Percentiles rank a stretch among this genome's conserved stretches.
Conservation (phyloP, 2,113 vertebrate species). For the Hypanus sabinus region DNA sequence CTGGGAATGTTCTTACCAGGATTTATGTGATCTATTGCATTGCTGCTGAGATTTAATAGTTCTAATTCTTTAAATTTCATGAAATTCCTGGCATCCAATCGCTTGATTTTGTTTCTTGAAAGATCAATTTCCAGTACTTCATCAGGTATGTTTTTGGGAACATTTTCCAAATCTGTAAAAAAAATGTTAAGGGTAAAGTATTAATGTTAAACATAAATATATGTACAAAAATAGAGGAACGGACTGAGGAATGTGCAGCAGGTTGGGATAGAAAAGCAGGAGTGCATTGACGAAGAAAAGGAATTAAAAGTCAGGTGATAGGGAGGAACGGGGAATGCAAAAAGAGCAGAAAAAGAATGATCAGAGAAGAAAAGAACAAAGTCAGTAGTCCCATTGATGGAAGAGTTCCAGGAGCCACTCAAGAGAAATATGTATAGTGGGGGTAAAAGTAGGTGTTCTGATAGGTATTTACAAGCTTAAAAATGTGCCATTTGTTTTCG, state of each 20-base stretch:
- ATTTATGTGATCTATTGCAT: slow-evolving; percentile 73
- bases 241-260: not conserved
- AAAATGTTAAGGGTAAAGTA: not conserved
- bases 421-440: not conserved
- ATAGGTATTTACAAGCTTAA: not conserved
- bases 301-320: not conserved
- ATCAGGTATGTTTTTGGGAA: slow-evolving; percentile 77
- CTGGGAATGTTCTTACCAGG: slow-evolving; percentile 62
- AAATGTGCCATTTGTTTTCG: no score
- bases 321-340: not conserved
- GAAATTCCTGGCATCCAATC: slow-evolving; percentile 78
- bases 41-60: slow-evolving; percentile 82
- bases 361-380: not conserved
- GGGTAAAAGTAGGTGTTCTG: not conserved
- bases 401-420: not conserved
- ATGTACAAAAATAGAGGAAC: not conserved
- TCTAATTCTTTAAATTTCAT: slow-evolving; percentile 79
- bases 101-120: slow-evolving; percentile 78
- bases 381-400: not conserved
- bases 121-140: slow-evolving; percentile 84
- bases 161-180: slow-evolving; percentile 70
- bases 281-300: not conserved
- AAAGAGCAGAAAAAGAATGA: no score
- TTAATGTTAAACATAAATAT: no score
- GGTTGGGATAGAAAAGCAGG: not conserved